Percentiles rank a stretch among this genome's conserved stretches.
Evolutionary conservation across 1,140 invertebrate species (phyloP).

Genomic region (Temnothorax curvispinosus): DNA sequence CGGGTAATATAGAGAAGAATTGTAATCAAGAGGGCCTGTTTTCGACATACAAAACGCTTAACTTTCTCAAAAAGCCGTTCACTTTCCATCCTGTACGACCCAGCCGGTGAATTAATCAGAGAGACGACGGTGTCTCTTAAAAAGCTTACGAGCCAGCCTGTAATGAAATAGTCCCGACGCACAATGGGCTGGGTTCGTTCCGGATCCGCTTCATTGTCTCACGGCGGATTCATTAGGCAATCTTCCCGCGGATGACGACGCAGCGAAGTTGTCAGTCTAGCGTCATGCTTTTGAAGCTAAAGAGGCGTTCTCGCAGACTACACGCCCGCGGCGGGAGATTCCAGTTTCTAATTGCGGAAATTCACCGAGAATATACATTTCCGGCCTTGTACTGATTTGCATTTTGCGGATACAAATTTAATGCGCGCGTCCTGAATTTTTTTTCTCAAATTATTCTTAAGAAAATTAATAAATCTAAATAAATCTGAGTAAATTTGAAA

Average conservation of each 20-base stretch:
- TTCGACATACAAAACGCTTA: constrained; percentile 39
- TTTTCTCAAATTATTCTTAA: not conserved
- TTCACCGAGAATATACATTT: constrained; percentile 18
- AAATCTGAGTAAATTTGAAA: not conserved
- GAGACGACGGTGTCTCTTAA: constrained; percentile 59
- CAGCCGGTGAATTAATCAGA: constrained; percentile 71
- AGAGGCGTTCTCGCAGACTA: constrained; percentile 23
- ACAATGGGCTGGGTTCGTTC: constrained; percentile 52
- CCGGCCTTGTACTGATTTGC: not conserved
- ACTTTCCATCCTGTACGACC: not conserved
- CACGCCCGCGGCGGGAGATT: not conserved
- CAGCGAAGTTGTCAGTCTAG: constrained; percentile 44
- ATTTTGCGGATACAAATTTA: not conserved
- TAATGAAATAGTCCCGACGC: constrained; percentile 72
- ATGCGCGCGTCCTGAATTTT: not conserved
- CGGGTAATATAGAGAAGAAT: not conserved
- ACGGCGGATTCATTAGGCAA: constrained; percentile 71
- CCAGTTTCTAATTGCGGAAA: constrained; percentile 39
- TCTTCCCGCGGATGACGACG: constrained; percentile 54
- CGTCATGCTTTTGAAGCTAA: constrained; percentile 39
- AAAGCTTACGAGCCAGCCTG: constrained; percentile 54
- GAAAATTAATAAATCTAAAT: not conserved
- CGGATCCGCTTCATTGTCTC: constrained; percentile 67
- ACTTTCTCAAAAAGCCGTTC: constrained; percentile 2
- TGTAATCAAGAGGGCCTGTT: not conserved